Evolutionary conservation across 2,888 invertebrate species (phyloP), one percentile per base, ranked within the genome.

Genomic region (Agrypnus murinus): DNA sequence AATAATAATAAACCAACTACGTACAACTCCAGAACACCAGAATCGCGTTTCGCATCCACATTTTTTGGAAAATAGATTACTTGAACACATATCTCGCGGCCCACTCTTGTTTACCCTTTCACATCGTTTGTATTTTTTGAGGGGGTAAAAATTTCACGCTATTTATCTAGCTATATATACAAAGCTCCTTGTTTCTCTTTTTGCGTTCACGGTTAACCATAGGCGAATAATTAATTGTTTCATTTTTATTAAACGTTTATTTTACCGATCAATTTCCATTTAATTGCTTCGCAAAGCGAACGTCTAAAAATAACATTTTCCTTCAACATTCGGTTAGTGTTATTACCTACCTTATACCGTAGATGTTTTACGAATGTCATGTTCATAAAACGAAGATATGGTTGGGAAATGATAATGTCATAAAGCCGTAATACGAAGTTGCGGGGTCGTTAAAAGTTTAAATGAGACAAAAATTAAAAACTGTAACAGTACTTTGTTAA

Each of bases 101-200:
- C 64, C 50, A 64, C 64, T 64, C 64, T 64, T 64, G 64, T 64
- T 64, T 64, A 64, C 64, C 64, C 64, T 64, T 64, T 64, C 55
- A 55, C 64, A 43, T 64, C 64, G 55, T 64, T 64, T 64, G 64
- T 64, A 64, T 64, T 64, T 64, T 64, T 64, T 25, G 48, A 43
- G 55, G 64, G 31, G 43, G 53, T 55, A 55, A 64, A 64, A 64
- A 64, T 64, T 64, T 43, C 40, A 55, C 6, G 64, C 50, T 19
- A 64, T 64, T 64, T 64, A 64, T 64, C 64, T 64, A 55, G 38
- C 43, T 53, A 64, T 53, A 12, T 32, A 32, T 55, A 55, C 19
- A 36, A 25, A 25, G 6, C 50, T 34, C 55, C 17, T 14, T 36
- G 34, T 55, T 15, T 55, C 12, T 55, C 9, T 64, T 43, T 48